Conservation (phyloP, 2,888 invertebrate species). For the Barypeithes pellucidus region DNA sequence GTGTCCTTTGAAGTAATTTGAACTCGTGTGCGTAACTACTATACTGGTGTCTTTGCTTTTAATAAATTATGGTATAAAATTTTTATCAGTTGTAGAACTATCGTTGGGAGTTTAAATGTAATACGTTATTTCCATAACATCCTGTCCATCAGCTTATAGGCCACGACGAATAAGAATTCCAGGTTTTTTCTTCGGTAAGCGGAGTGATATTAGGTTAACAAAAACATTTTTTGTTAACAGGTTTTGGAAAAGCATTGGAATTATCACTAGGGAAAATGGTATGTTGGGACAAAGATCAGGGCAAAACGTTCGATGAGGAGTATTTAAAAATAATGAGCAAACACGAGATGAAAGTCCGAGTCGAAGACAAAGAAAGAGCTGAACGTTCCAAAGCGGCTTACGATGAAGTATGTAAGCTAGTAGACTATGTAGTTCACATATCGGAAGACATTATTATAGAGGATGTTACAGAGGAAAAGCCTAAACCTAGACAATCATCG, state of each 20-base stretch:
- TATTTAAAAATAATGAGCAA: constrained; percentile 50
- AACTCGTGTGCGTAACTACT: no score
- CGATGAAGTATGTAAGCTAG: constrained; percentile 58
- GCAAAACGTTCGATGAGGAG: constrained; percentile 70
- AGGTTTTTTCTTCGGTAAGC: no score
- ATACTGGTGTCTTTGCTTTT: no score
- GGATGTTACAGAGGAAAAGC: constrained; percentile 50
- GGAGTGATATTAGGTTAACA: no score
- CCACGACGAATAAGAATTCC: no score
- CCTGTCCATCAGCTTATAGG: no score
- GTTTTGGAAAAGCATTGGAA: constrained; percentile 75
- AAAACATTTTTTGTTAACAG: no score
- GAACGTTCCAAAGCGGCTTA: constrained; percentile 56
- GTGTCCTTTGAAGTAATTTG: no score
- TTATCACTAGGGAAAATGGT: constrained; percentile 74
- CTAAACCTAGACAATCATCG: constrained; percentile 24
- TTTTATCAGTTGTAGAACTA: no score
- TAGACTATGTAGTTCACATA: constrained; percentile 61
- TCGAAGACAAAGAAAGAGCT: constrained; percentile 55
- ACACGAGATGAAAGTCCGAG: constrained; percentile 57
- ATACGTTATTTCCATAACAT: no score
- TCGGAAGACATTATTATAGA: constrained; percentile 62
- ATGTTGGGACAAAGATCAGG: constrained; percentile 72
- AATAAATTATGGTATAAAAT: no score
- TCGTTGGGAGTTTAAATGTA: no score